phyloP scores from a whole-genome alignment of 64 coral and sea anemone species.

The Montipora cactus region DNA sequence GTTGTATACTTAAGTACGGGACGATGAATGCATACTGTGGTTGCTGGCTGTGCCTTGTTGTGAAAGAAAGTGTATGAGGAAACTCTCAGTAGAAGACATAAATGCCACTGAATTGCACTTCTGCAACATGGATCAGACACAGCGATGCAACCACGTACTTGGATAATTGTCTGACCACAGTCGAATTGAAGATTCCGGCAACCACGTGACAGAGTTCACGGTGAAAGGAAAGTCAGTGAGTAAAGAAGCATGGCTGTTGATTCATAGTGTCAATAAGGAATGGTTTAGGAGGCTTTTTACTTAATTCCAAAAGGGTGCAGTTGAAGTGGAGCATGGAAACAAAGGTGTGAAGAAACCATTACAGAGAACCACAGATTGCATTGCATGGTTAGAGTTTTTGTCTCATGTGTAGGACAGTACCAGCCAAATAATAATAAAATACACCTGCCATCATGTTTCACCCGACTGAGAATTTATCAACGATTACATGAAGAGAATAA shows the following conservation, averaged over 20 bases:
- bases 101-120: not conserved
- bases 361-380: conserved; percentile 5
- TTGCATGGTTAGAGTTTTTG: conserved; percentile 53
- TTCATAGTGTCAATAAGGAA: not conserved
- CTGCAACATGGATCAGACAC: not conserved
- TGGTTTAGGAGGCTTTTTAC: not conserved
- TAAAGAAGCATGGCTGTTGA: not conserved
- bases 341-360: conserved; percentile 2
- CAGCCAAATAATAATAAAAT: conserved; percentile 34
- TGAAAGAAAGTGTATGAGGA: conserved; percentile 13
- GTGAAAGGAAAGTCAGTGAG: not conserved
- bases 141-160: not conserved
- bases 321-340: conserved; percentile 44
- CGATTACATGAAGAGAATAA: conserved; percentile 14
- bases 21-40: not conserved
- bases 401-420: conserved; percentile 17
- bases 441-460: conserved; percentile 56
- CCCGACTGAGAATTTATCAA: not conserved
- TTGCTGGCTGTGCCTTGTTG: not conserved
- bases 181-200: not conserved
- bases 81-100: not conserved
- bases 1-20: not conserved
- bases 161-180: conserved; percentile 6
- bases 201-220: conserved; percentile 12
- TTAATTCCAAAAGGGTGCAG: conserved; percentile 15